A percentile compares a stretch with the other conserved stretches of the same genome.
Conservation (phyloP, 2,797 vertebrate genomes). For the Siniperca undulata region DNA sequence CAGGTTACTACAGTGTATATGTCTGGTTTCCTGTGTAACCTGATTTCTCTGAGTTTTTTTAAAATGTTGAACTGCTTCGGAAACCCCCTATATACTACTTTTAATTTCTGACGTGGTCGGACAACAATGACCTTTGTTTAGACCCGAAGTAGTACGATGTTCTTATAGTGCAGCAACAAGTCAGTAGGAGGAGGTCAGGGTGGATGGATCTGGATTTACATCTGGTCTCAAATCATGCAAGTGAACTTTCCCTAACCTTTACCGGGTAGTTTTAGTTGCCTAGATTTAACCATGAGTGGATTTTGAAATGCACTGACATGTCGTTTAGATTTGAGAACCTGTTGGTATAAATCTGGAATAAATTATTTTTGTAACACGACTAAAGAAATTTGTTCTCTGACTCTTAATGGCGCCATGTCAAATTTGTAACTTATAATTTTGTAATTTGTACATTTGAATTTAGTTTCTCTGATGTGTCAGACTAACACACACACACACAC, state of each 20-base stretch:
- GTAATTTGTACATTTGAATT: conserved; percentile 31
- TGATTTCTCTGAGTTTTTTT: neutral
- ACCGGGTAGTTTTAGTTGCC: neutral
- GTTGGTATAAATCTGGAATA: neutral
- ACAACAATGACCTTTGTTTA: neutral
- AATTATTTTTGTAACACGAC: conserved; percentile 1
- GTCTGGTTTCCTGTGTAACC: too few relatives aligned
- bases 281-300: neutral
- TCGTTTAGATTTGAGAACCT: neutral
- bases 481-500: neutral
- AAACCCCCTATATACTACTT: neutral
- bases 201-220: neutral
- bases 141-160: neutral
- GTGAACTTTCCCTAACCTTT: neutral
- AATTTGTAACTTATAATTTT: conserved; percentile 1
- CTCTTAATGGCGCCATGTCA: conserved; percentile 5
- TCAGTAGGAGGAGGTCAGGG: neutral
- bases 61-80: neutral
- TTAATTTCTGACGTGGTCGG: neutral
- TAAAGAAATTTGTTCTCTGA: neutral
- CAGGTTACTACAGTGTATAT: neutral
- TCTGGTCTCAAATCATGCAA: neutral
- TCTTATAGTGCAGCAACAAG: neutral
- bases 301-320: neutral
- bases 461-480: conserved; percentile 30